These are phyloP conservation scores for Stenolophus ochropezus DNA, from an alignment of 2,888 invertebrate genomes.

Conservation along the genomic window DNA sequence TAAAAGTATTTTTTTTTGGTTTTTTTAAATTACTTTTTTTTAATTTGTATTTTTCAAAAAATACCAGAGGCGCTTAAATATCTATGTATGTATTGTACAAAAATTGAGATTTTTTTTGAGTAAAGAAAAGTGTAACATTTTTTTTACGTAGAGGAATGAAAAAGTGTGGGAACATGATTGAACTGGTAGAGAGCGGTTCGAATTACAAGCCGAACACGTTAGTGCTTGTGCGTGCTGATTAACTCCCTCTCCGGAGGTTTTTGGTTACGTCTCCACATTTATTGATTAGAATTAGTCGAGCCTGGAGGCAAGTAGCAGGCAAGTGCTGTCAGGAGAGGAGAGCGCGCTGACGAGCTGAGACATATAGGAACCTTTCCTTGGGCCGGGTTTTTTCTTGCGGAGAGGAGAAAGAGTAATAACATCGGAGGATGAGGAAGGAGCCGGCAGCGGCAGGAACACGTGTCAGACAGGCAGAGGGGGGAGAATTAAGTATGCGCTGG, in stretches of 20 bases:
- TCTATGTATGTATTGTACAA: too few species aligned
- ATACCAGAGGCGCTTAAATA: too few species aligned
- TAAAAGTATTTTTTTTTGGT: too few species aligned
- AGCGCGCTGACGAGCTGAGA: not conserved
- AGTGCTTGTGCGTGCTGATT: constrained; percentile 53
- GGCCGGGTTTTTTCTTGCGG: constrained; percentile 38
- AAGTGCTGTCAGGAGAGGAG: not conserved
- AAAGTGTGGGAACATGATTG: too few species aligned
- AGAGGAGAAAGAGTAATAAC: constrained; percentile 65
- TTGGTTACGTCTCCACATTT: constrained; percentile 50
- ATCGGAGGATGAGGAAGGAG: constrained; percentile 64
- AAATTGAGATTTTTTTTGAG: too few species aligned
- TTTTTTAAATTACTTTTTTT: too few species aligned
- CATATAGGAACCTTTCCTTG: constrained; percentile 67
- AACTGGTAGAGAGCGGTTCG: constrained; percentile 7
- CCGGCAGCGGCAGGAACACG: constrained; percentile 69
- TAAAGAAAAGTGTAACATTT: too few species aligned
- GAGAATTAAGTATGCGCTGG: constrained; percentile 56
- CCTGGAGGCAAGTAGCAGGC: not conserved
- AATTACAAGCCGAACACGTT: constrained; percentile 31
- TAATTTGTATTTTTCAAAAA: too few species aligned
- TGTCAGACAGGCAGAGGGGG: constrained; percentile 68
- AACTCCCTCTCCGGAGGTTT: constrained; percentile 51
- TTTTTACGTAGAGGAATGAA: too few species aligned
- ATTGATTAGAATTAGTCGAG: constrained; percentile 55